A percentile compares a stretch with the other conserved stretches of the same genome.
phyloP scores from a whole-genome alignment of 2,113 vertebrate species.

The Triplophysa dalaica region DNA sequence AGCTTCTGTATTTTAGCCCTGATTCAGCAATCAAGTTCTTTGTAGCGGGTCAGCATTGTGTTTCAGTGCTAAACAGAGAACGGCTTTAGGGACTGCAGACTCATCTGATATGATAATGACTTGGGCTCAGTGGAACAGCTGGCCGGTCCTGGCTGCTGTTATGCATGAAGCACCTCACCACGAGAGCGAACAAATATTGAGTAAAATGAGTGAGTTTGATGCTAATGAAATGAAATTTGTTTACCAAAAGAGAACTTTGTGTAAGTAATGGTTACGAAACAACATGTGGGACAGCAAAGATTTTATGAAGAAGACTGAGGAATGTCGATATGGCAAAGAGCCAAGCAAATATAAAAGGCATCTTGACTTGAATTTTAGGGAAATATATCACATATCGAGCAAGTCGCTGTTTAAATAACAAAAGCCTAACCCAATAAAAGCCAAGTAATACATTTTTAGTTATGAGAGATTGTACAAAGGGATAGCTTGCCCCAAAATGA shows the following conservation, averaged over 20 bases:
- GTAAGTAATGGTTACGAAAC: constrained; percentile 9
- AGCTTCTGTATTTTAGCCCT: constrained; percentile 64
- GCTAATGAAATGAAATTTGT: constrained; percentile 34
- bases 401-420: neutral
- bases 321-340: neutral
- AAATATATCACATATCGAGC: neutral
- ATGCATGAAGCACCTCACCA: neutral
- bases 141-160: constrained; percentile 27
- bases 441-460: neutral
- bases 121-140: constrained; percentile 51
- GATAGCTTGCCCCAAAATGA: too few relatives aligned
- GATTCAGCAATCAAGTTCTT: constrained; percentile 74
- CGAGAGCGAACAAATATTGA: neutral
- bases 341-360: neutral
- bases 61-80: constrained; percentile 66
- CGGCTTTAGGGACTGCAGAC: constrained; percentile 71
- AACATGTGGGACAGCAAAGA: neutral
- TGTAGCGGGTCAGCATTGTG: constrained; percentile 50
- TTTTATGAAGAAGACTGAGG: neutral
- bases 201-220: constrained; percentile 23
- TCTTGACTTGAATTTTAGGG: neutral
- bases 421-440: neutral
- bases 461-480: too few relatives aligned
- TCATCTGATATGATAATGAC: constrained; percentile 76
- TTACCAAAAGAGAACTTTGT: neutral